phyloP scores from a whole-genome alignment of 2,113 vertebrate species.

The Stegastes partitus region DNA sequence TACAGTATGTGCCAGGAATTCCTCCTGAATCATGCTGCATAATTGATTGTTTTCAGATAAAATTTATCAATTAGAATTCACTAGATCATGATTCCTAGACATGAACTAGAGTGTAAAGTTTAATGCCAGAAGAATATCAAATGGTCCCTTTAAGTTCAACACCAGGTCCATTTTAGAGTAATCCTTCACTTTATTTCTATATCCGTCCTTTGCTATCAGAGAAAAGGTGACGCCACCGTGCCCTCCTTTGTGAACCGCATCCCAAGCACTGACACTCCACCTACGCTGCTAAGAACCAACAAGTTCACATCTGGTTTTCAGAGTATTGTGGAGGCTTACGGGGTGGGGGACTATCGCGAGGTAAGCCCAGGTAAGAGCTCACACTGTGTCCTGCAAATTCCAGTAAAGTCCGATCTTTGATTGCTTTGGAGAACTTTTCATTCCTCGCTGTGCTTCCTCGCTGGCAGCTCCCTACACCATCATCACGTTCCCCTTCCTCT shows the following conservation, averaged over 20 bases:
- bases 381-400: neutral
- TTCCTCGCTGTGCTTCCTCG: neutral
- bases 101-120: no score
- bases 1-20: no score
- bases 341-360: slow-evolving; percentile 94
- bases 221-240: slow-evolving; percentile 92
- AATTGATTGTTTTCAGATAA: no score
- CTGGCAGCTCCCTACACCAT: slow-evolving; percentile 93
- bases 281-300: slow-evolving; percentile 94
- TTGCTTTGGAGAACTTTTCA: neutral
- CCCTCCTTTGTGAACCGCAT: slow-evolving; percentile 97
- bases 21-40: no score
- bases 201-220: slow-evolving; percentile 78
- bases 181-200: neutral
- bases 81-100: no score
- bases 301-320: slow-evolving; percentile 97
- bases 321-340: slow-evolving; percentile 97
- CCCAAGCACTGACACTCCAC: slow-evolving; percentile 91
- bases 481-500: slow-evolving; percentile 98
- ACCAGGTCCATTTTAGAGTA: neutral
- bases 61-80: no score
- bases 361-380: slow-evolving; percentile 93
- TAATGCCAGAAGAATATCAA: no score
- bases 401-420: neutral
- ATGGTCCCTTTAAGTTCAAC: no score